phyloP scores from a whole-genome alignment of 2,888 invertebrate species.

The Tiphia femorata region DNA sequence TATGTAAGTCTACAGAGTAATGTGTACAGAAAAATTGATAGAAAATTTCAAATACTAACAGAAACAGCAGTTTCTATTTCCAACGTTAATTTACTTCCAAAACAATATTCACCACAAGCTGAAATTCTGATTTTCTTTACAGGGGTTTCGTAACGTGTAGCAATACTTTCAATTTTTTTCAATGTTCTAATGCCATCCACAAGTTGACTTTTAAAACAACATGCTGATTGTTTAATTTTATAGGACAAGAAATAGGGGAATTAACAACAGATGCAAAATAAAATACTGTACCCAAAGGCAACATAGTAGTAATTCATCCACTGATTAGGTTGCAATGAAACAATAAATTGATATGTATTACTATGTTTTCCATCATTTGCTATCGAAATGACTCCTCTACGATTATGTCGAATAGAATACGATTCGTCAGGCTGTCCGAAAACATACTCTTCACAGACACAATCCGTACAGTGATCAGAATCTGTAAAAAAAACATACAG shows the following conservation, averaged over 20 bases:
- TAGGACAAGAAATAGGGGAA: no score
- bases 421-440: slow-evolving; percentile 80
- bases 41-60: slow-evolving; percentile 13
- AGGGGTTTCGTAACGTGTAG: slow-evolving; percentile 77
- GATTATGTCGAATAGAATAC: slow-evolving; percentile 76
- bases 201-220: slow-evolving; percentile 73
- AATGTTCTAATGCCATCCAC: slow-evolving; percentile 77
- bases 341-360: slow-evolving; percentile 80
- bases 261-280: no score
- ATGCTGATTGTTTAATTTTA: no score
- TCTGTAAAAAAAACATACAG: no score
- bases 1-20: no score
- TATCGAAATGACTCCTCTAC: slow-evolving; percentile 80
- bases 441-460: no score
- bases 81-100: slow-evolving; percentile 27
- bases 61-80: slow-evolving; percentile 26
- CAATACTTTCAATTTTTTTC: slow-evolving; percentile 73
- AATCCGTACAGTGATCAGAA: no score
- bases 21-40: not conserved
- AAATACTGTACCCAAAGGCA: slow-evolving; percentile 80
- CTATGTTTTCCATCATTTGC: slow-evolving; percentile 78
- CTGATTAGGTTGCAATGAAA: slow-evolving; percentile 75
- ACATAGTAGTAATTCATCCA: slow-evolving; percentile 83
- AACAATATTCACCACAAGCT: slow-evolving; percentile 43
- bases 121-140: slow-evolving; percentile 34